Base-by-base conservation (phyloP, 2,888 invertebrate species). In the Alentia gelatinosa region DNA sequence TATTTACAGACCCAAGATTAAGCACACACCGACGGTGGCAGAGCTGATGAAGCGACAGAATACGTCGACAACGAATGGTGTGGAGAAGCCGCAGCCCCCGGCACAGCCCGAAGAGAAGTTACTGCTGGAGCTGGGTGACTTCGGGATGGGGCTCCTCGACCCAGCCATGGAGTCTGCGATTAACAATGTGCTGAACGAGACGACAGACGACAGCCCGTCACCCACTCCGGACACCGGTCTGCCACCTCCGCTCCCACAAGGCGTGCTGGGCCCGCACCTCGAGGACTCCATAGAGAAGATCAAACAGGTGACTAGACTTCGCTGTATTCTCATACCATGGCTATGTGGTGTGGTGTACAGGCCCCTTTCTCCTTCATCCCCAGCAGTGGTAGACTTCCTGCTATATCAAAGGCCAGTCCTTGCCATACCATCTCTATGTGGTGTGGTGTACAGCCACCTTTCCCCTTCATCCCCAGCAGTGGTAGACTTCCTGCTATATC, bases 241-340 rank as follows among this genome's bases (percentile, higher is more conserved):
- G 91, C 93, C 94, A 91, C 90, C 94, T 91, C 93, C 94, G 91
- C 91, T 94, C 35, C 97, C 97, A 7, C 96, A 96, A 0, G 95
- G 95, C 91, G 95, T 97, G 91, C 96, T 97, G 9, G 95, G 96
- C 56, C 96, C 96, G 63, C 94, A n/a, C n/a, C 86, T 97, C 90
- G 96, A 96, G 92, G 96, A 96, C 86, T 95, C 96, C 40, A 95
- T 97, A 90, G 96, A 95, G 89, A 95, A 96, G 91, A 94, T 97
- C 63, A 97, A 97, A 94, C 93, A 94, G 94, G 96, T 95, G 94
- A 92, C 95, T 35, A 9, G 12, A 56, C n/a, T 56, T 19, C n/a
- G n/a, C n/a, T n/a, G n/a, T n/a, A n/a, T n/a, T n/a, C n/a, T n/a
- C n/a, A n/a, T n/a, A n/a, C n/a, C n/a, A n/a, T n/a, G n/a, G n/a